A percentile compares a stretch with the other conserved stretches of the same genome.
Conservation (phyloP, 2,113 vertebrate species). For the Anolis sagrei region DNA sequence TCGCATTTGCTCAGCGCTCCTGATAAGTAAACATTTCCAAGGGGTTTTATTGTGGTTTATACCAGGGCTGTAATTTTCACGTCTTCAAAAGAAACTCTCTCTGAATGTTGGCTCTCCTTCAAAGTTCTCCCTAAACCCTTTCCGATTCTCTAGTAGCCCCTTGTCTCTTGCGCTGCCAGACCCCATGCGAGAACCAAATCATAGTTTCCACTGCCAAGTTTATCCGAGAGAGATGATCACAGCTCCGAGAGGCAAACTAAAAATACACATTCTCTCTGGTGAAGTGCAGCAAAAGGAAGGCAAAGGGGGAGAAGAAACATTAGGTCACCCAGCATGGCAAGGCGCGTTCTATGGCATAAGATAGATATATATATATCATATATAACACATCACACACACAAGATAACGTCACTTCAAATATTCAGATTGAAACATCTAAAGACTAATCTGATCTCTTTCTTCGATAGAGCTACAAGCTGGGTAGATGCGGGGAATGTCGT, state of each 20-base stretch:
- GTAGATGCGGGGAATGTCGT: too few relatives aligned
- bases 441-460: too few relatives aligned
- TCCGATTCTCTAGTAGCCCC: slow-evolving; percentile 36
- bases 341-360: neutral
- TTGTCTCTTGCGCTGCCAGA: slow-evolving; percentile 19
- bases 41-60: slow-evolving; percentile 46
- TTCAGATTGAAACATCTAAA: too few relatives aligned
- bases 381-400: too few relatives aligned
- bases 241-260: neutral
- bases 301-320: neutral
- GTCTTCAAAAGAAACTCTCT: slow-evolving; percentile 54
- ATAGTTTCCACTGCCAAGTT: slow-evolving; percentile 26
- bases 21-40: slow-evolving; percentile 44
- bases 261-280: neutral
- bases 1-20: slow-evolving; percentile 50
- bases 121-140: slow-evolving; percentile 33
- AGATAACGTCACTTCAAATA: too few relatives aligned
- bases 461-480: too few relatives aligned
- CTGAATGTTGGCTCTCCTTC: slow-evolving; percentile 46
- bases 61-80: slow-evolving; percentile 51
- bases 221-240: slow-evolving; percentile 1
- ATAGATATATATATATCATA: neutral
- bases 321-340: neutral
- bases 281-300: neutral
- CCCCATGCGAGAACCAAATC: neutral